Evolutionary conservation across 2,797 vertebrate species (phyloP).

Genomic region (Acipenser ruthenus): DNA sequence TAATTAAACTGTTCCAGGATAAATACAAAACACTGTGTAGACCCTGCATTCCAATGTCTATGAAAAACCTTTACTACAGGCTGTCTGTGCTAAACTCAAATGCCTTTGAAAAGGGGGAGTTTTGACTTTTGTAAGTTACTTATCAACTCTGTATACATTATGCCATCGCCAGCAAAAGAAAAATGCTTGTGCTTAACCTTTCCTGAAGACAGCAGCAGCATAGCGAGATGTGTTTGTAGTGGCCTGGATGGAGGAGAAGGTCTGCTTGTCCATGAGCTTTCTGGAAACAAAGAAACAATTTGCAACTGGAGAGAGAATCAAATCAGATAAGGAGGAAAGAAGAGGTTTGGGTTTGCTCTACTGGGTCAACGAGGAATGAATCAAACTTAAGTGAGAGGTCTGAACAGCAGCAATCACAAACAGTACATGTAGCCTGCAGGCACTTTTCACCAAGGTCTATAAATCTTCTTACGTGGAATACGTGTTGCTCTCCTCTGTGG

Average conservation of each 20-base stretch:
- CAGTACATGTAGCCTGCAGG: too few relatives aligned
- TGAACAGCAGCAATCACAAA: too few relatives aligned
- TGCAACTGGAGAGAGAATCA: neutral
- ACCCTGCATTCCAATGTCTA: too few relatives aligned
- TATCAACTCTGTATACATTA: neutral
- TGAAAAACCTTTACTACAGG: too few relatives aligned
- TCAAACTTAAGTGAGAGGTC: too few relatives aligned
- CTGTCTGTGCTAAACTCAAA: too few relatives aligned
- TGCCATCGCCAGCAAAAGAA: neutral
- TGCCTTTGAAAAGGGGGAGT: too few relatives aligned
- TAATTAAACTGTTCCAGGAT: too few relatives aligned
- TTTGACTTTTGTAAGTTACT: too few relatives aligned
- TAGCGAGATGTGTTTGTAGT: constrained; percentile 87
- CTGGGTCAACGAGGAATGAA: neutral
- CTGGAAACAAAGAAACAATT: constrained; percentile 45
- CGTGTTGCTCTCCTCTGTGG: constrained; percentile 77
- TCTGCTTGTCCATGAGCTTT: constrained; percentile 96
- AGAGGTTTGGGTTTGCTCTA: neutral
- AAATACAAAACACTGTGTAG: too few relatives aligned
- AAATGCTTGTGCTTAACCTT: constrained; percentile 59
- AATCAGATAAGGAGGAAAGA: neutral
- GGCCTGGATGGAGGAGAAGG: constrained; percentile 87
- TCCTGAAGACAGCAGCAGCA: constrained; percentile 85
- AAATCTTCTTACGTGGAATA: constrained; percentile 74
- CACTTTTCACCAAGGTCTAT: neutral